Base-by-base conservation (phyloP, 1,140 invertebrate species). In the Hormaphis cornu region DNA sequence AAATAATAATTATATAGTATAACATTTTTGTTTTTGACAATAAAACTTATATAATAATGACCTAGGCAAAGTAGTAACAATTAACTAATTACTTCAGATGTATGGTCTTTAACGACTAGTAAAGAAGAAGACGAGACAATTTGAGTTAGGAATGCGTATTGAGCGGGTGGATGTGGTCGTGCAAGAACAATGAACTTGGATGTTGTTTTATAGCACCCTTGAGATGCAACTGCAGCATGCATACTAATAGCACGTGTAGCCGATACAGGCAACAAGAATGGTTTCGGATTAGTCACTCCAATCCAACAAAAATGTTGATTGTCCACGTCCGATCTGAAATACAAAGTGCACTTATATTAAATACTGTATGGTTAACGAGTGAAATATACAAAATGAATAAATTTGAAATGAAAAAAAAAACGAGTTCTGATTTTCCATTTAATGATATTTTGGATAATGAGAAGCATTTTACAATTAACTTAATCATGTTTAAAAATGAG, bases 111-210 rank as follows among this genome's bases (percentile, higher is more conserved):
- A 33, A 66, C 18, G 1, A 66, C 28, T 66, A 66, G 35, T 46
- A 66, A 50, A 20, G 61, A 66, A 24, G 61, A 66, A 48, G 61
- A 66, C 9, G 61, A 66, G 35, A 50, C 20, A 35, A 50, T 48
- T 50, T 66, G 61, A 18, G 42, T 50, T 66, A 66, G 61, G 61
- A 66, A 66, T 48, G 40, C 28, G 35, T 66, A 28, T 66, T 66
- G 61, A 35, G 44, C 28, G 0, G 61, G 4, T 5, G 18, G 28
- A 66, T 66, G 28, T 22, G 61, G 61, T 20, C 61, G 26, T 66
- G 61, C 61, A 5, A 66, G 22, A 12, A 66, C 12, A n/a, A 35
- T 35, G 10, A 66, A 44, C 35, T 66, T 66, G 2, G 61, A 33
- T 35, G 61, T 50, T 3, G 8, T 46, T 50, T 66, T 66, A 46